Percentiles rank a stretch among this genome's conserved stretches.
phyloP scores from a whole-genome alignment of 2,113 vertebrate genomes.

The Gorsachius goisagi region DNA sequence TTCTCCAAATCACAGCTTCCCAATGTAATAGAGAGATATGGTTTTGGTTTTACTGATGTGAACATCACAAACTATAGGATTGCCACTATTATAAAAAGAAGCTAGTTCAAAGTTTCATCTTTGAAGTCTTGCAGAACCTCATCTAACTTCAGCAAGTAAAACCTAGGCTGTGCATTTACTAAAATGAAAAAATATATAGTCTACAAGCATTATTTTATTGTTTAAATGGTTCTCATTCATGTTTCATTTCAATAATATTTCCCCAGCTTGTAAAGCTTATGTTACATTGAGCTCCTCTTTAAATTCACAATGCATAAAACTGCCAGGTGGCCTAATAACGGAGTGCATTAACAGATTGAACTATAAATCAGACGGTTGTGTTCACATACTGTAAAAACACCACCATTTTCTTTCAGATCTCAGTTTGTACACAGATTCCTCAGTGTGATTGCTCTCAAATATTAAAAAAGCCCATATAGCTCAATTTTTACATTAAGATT shows the following conservation, averaged over 20 bases:
- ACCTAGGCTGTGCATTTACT: conserved; percentile 67
- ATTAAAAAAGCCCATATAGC: conserved; percentile 58
- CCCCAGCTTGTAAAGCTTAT: conserved; percentile 84
- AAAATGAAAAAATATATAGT: conserved; percentile 80
- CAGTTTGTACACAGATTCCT: conserved; percentile 73
- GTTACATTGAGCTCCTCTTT: conserved; percentile 84
- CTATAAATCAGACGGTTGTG: conserved; percentile 82
- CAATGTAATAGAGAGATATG: not conserved
- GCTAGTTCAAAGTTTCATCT: conserved; percentile 53
- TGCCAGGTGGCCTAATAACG: conserved; percentile 85
- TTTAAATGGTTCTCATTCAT: conserved; percentile 83
- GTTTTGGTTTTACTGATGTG: conserved; percentile 31
- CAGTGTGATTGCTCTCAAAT: conserved; percentile 56
- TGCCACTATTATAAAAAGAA: conserved; percentile 38
- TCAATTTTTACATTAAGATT: conserved; percentile 44
- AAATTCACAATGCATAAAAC: conserved; percentile 87
- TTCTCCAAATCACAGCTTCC: conserved; percentile 3
- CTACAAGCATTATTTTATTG: conserved; percentile 81
- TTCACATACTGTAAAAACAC: conserved; percentile 80
- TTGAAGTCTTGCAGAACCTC: conserved; percentile 58
- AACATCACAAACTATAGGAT: conserved; percentile 26
- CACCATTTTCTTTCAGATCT: conserved; percentile 75
- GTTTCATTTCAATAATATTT: conserved; percentile 88
- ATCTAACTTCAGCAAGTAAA: conserved; percentile 73
- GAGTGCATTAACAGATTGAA: conserved; percentile 86